phyloP scores from a whole-genome alignment of 2,888 invertebrate genomes.

The Eucera pruinosa region DNA sequence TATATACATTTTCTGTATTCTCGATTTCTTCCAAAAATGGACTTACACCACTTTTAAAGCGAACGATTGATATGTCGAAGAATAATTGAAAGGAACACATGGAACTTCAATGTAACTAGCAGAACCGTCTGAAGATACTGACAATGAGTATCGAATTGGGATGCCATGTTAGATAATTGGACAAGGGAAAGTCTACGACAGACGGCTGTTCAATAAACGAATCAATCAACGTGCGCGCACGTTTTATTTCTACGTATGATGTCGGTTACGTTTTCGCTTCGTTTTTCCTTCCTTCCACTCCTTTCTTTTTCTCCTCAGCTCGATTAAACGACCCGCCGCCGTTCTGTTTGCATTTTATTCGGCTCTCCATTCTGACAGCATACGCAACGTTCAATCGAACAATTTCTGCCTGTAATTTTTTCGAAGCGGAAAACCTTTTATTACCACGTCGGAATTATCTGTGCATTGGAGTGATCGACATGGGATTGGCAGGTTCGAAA shows the following conservation, averaged over 20 bases:
- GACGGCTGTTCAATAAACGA: slow-evolving; percentile 47
- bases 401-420: neutral
- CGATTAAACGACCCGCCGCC: slow-evolving; percentile 36
- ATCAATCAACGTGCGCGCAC: slow-evolving; percentile 43
- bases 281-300: slow-evolving; percentile 4
- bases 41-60: too few relatives aligned
- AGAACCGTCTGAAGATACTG: neutral
- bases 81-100: neutral
- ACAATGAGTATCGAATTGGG: neutral
- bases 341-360: slow-evolving; percentile 43
- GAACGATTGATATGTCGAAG: too few relatives aligned
- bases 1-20: too few relatives aligned
- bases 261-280: slow-evolving; percentile 29
- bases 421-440: slow-evolving; percentile 7
- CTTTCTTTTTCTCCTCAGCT: slow-evolving; percentile 4
- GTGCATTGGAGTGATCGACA: neutral
- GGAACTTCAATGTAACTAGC: neutral
- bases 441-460: neutral
- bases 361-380: slow-evolving; percentile 10
- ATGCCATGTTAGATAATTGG: slow-evolving; percentile 41
- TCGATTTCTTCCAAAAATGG: too few relatives aligned
- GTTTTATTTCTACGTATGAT: slow-evolving; percentile 38
- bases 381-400: slow-evolving; percentile 10
- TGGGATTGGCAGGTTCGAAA: neutral
- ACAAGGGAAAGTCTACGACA: slow-evolving; percentile 18